Evolutionary conservation across 2,113 vertebrate genomes (phyloP).

Genomic region (Hypocryptadius cinnamomeus): DNA sequence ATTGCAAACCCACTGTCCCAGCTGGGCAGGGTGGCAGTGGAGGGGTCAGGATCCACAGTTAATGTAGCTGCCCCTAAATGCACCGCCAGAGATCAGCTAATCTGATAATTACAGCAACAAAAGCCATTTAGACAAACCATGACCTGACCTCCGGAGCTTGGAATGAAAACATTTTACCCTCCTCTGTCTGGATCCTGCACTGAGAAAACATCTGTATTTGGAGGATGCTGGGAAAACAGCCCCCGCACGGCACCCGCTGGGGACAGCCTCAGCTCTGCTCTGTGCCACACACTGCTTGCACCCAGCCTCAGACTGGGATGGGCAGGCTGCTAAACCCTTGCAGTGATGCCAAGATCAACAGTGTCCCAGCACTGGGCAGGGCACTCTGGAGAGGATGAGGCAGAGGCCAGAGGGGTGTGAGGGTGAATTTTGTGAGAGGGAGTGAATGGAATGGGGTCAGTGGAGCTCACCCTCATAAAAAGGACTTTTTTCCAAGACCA

Average conservation of each 20-base stretch:
- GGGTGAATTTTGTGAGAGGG: fast-evolving
- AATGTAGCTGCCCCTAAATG: conserved; percentile 51
- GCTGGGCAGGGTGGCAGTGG: neutral
- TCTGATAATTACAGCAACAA: conserved; percentile 71
- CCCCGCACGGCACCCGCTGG: neutral
- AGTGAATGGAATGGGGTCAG: neutral
- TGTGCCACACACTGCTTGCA: neutral
- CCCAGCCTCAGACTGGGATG: neutral
- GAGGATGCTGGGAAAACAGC: conserved; percentile 37
- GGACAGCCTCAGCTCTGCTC: neutral
- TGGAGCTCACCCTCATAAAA: neutral
- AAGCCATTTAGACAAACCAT: conserved; percentile 69
- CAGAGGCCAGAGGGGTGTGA: neutral
- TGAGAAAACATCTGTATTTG: conserved; percentile 48
- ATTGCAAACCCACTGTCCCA: neutral
- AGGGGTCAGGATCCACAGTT: neutral
- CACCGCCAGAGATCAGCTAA: conserved; percentile 59
- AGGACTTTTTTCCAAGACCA: neutral
- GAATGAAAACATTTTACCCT: conserved; percentile 70
- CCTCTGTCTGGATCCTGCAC: conserved; percentile 48
- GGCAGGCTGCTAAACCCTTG: neutral
- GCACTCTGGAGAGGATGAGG: neutral
- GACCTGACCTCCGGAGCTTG: conserved; percentile 62
- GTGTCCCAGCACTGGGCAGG: fast-evolving
- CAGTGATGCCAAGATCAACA: neutral